Percentiles rank a stretch among this genome's conserved stretches.
Conservation (phyloP, 2,888 invertebrate genomes). For the Cotesia congregata region DNA sequence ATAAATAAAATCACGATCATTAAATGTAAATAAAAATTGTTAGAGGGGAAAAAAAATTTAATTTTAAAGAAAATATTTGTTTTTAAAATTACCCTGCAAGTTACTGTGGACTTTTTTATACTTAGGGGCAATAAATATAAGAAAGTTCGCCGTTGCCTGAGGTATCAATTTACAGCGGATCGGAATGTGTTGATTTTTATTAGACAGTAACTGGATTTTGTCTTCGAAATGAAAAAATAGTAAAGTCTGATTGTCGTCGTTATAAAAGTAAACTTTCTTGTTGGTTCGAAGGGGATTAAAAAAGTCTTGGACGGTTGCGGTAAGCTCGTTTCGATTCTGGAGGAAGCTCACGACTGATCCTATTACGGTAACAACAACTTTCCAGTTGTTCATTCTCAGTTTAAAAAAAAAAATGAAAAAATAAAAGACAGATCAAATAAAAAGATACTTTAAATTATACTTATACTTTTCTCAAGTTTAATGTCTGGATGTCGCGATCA, state of each 20-base stretch:
- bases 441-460: slow-evolving; percentile 13
- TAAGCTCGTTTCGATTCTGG: slow-evolving; percentile 51
- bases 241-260: slow-evolving; percentile 35
- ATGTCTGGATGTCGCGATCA: slow-evolving; percentile 6
- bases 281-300: slow-evolving; percentile 48
- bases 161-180: background rate
- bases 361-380: slow-evolving; percentile 54
- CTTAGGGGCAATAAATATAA: background rate
- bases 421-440: slow-evolving; percentile 27
- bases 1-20: background rate
- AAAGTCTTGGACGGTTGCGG: slow-evolving; percentile 51
- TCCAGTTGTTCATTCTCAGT: slow-evolving; percentile 42
- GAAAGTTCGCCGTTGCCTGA: background rate
- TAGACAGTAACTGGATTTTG: background rate
- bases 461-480: background rate
- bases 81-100: too few relatives aligned
- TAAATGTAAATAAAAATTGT: slow-evolving; percentile 21
- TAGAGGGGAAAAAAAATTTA: background rate
- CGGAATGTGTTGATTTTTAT: background rate
- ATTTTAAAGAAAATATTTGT: background rate
- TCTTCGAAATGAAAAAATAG: background rate
- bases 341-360: slow-evolving; percentile 53
- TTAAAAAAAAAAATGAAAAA: slow-evolving; percentile 9
- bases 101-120: too few relatives aligned
- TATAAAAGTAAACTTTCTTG: slow-evolving; percentile 47